phyloP scores from a whole-genome alignment of 2,888 invertebrate genomes.

The Eilema depressum region DNA sequence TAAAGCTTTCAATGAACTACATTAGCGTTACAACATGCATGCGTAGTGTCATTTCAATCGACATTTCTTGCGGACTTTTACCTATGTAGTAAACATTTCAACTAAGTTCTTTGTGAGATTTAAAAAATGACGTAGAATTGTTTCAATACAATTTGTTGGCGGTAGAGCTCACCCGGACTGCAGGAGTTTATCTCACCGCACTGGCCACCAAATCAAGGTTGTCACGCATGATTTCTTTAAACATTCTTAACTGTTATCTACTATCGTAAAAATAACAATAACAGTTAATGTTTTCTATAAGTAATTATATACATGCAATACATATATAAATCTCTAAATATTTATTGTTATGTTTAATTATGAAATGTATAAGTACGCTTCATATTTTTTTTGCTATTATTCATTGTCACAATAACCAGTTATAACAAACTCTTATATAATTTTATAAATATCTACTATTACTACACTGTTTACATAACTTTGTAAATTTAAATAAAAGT shows the following conservation, averaged over 20 bases:
- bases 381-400: conserved; percentile 17
- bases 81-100: neutral
- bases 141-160: conserved; percentile 51
- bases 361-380: conserved; percentile 24
- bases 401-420: neutral
- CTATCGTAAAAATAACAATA: conserved; percentile 30
- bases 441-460: neutral
- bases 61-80: conserved; percentile 17
- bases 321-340: conserved; percentile 33
- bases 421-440: conserved; percentile 3
- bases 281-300: conserved; percentile 31
- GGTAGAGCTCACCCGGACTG: conserved; percentile 51
- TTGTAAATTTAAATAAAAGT: neutral
- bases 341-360: conserved; percentile 25
- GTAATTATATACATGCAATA: conserved; percentile 29
- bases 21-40: conserved; percentile 22
- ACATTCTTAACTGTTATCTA: conserved; percentile 18
- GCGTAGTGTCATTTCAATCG: conserved; percentile 28
- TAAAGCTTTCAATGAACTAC: too few species aligned
- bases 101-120: neutral
- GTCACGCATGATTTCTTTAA: conserved; percentile 25
- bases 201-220: conserved; percentile 41
- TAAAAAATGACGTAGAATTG: conserved; percentile 23
- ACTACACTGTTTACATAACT: neutral
- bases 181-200: conserved; percentile 54